phyloP scores from a whole-genome alignment of 2,797 vertebrate species.

The Cyclura pinguis region DNA sequence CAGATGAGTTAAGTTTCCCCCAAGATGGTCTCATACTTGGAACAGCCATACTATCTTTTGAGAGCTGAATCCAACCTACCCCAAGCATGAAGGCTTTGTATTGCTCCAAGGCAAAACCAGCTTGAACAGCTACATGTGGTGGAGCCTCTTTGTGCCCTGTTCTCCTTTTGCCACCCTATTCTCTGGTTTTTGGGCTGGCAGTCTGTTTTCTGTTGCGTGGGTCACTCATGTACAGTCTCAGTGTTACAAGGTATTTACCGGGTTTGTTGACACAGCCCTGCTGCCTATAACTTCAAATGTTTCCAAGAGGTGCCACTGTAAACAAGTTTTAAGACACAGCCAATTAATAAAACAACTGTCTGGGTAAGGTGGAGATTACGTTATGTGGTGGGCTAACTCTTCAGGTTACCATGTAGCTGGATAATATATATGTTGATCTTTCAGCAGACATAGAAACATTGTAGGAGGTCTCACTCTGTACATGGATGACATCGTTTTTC shows the following conservation, averaged over 20 bases:
- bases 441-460: not conserved
- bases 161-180: not conserved
- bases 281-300: conserved; percentile 3
- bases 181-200: not conserved
- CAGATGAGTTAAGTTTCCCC: not conserved
- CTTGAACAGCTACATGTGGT: not conserved
- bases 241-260: conserved; percentile 22
- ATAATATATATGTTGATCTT: not conserved
- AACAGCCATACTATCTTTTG: not conserved
- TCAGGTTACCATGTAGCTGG: not conserved
- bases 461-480: not conserved
- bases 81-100: not conserved
- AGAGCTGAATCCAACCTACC: not conserved
- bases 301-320: not conserved
- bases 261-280: not conserved
- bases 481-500: not conserved
- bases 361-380: conserved; percentile 1
- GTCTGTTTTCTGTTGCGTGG: not conserved
- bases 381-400: not conserved
- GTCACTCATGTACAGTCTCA: not conserved
- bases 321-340: conserved; percentile 1
- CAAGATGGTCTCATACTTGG: not conserved
- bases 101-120: not conserved
- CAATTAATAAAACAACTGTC: conserved; percentile 22
- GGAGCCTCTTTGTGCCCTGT: not conserved